Base-by-base conservation (phyloP, 2,797 vertebrate genomes). In the Eutrigla gurnardus region DNA sequence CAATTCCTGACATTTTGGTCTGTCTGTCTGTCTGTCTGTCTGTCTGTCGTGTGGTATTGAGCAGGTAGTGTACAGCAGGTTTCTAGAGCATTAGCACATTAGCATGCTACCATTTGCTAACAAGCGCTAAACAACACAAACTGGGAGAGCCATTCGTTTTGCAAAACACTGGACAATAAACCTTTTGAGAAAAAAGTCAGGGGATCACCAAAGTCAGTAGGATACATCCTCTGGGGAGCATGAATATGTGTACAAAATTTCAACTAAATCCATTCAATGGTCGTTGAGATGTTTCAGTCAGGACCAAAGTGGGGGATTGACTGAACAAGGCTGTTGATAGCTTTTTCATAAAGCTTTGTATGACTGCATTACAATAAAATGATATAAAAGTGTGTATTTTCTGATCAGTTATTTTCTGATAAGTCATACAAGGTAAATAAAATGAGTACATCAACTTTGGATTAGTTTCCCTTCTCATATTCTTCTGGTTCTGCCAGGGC, bases 401-500 rank as follows among this genome's bases (percentile, higher is more conserved):
- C 52, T 25, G 25, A 25, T 57, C 1, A 79, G 68, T 45, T 53
- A 59, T 43, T 54, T 61, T 52, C 11, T 66, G 15, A 13, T 33
- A 61, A 53, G 10, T 73, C 61, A 70, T 39, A 61, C 40, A 62
- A 55, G 33, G 43, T 47, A n/a, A 81, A 63, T 72, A 63, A 52
- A 25, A 64, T 43, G 63, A 64, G 52, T 64, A 39, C 62, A 58
- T 73, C 66, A 58, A 70, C 37, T 81, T 76, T 39, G 63, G 73
- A 80, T 82, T 11, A 49, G 78, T 73, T 61, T 43, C 32, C 52
- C 18, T 5, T 50, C 39, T 76, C 54, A 59, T 59, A 60, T 69
- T 74, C n/a, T 42, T 62, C 63, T 33, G 50, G 43, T 62, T 50
- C 37, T 79, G 11, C 39, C 36, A 67, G 76, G 37, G 62, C 59